Base-by-base conservation (phyloP, 2,888 invertebrate genomes). In the Xestia ashworthii region DNA sequence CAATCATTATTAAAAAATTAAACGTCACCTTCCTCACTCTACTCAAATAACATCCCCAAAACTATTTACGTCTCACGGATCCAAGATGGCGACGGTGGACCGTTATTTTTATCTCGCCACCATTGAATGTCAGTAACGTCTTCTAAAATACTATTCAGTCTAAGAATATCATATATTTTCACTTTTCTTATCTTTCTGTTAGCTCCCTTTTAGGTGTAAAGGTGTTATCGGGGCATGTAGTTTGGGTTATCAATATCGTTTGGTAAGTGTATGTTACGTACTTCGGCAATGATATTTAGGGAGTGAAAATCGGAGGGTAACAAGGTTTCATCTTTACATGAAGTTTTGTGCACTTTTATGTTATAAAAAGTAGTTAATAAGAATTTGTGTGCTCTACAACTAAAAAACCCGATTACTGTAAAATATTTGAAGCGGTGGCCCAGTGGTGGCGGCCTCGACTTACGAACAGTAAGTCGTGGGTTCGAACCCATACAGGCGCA, bases 61-160 rank as follows among this genome's bases (percentile, higher is more conserved):
- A 77, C 80, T 80, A 80, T 78, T 79, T 66, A 69, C 69, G 55
- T 16, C 68, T 9, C 44, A 46, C 48, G 50, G 25, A 84, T 84
- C 58, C 38, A 67, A 81, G 48, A 85, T 76, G 82, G 32, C 71
- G 55, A 0, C n/a, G 65, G 32, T 58, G 73, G 62, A 14, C 38
- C 58, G 60, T 83, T 83, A 83, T 71, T 86, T 86, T 83, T 85
- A 81, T 85, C 84, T 79, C 41, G 53, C 62, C 71, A 41, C 55
- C 60, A 38, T 71, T 68, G 55, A 32, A 22, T 72, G 82, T 64
- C 70, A 81, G 62, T 50, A 71, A 64, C 46, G 68, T 82, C 38
- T 71, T 72, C 44, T 65, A 55, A 85, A 85, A 82, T 75, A 62
- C 64, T 74, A 74, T 75, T 81, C 71, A 60, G 25, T 66, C 53